Conservation (phyloP, 2,113 vertebrate species). For the Castor canadensis region DNA sequence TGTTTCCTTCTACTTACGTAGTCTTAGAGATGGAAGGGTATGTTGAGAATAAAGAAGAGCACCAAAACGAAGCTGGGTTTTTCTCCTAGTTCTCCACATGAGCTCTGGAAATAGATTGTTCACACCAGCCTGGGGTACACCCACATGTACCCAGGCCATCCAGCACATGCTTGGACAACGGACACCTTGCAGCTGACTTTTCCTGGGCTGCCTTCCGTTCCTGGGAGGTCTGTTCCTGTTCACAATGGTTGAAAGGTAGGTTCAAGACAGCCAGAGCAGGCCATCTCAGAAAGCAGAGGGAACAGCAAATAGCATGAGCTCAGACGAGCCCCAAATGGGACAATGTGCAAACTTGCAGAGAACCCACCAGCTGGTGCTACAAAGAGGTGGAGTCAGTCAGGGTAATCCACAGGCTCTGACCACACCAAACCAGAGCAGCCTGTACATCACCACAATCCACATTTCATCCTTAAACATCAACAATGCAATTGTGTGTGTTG, state of each 20-base stretch:
- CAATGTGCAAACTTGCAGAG: neutral
- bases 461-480: neutral
- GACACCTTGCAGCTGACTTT: too few species aligned
- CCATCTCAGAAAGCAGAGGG: neutral
- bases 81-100: too few species aligned
- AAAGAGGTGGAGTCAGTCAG: neutral
- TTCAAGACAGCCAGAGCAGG: neutral
- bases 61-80: neutral
- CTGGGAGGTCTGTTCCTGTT: neutral
- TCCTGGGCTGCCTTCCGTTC: neutral
- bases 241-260: neutral
- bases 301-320: neutral
- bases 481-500: neutral
- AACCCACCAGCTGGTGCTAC: neutral
- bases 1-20: neutral
- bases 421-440: neutral
- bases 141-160: neutral
- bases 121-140: neutral
- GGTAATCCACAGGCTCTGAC: neutral
- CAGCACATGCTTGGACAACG: neutral
- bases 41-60: neutral
- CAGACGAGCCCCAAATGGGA: accelerated
- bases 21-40: neutral
- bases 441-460: neutral
- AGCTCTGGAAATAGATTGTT: neutral